A percentile compares a stretch with the other conserved stretches of the same genome.
These are phyloP conservation scores for Amphibalanus amphitrite DNA, from an alignment of 1,140 invertebrate genomes.

Conservation along the genomic window DNA sequence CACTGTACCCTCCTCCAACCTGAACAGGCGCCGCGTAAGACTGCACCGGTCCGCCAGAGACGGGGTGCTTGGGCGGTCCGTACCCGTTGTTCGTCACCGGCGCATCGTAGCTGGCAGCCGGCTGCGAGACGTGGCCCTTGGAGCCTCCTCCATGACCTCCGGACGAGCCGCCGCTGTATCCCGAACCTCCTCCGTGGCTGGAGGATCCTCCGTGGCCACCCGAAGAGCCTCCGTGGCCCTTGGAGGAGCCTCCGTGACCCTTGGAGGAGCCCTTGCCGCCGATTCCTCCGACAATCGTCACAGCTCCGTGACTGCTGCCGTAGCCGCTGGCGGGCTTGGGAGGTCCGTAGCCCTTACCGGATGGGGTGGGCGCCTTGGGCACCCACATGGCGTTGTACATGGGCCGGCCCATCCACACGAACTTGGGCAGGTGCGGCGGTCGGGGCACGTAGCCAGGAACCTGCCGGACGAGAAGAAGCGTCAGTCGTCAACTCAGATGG, in stretches of 20 bases:
- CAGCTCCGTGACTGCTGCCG: background rate
- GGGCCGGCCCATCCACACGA: constrained; percentile 2
- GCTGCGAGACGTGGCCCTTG: background rate
- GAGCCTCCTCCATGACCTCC: background rate
- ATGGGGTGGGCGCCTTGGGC: background rate
- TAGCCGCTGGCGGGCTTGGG: background rate
- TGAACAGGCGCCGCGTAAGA: background rate
- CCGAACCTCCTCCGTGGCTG: background rate
- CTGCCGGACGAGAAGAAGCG: background rate
- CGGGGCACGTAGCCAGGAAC: background rate
- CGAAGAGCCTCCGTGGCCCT: too few relatives aligned
- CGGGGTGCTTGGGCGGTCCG: background rate
- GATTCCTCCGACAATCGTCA: background rate
- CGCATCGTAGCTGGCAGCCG: background rate
- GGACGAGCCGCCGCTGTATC: too few relatives aligned
- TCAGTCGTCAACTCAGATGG: background rate
- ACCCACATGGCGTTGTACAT: constrained; percentile 4
- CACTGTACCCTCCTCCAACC: background rate
- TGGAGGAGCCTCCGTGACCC: background rate
- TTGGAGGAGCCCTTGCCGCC: background rate
- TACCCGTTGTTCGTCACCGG: background rate
- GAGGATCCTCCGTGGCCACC: background rate
- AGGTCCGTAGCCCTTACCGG: background rate
- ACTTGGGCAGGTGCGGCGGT: background rate
- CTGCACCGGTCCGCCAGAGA: background rate